Base-by-base conservation (phyloP, 2,113 vertebrate genomes). In the Stigmatopora nigra region DNA sequence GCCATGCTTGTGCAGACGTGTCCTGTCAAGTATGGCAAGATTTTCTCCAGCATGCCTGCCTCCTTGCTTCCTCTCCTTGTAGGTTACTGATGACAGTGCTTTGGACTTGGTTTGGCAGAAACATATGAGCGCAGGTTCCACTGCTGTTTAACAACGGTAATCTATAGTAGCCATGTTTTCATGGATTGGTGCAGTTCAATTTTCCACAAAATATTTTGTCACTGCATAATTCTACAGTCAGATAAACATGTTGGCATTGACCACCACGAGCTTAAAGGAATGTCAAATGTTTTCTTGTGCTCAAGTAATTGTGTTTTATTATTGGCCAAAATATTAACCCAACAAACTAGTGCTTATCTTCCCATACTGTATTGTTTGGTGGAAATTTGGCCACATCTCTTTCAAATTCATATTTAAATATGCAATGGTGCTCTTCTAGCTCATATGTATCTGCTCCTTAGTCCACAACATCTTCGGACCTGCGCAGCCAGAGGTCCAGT, bases 1-100 rank as follows among this genome's bases (percentile, higher is more conserved):
- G 87, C 87, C 89, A 90, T 91, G 89, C 89, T 91, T 91, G 87
- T 85, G 78, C 87, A 82, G 80, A 82, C 69, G 73, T 78, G 63
- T 71, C 80, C 89, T 85, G 78, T 87, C 82, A 90, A 90, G 83
- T 89, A 92, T 90, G 87, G 85, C 86, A 68, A 84, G 79, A 77
- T 82, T 86, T 88, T 79, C 70, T 87, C 78, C 74, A 84, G 87
- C 88, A 87, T 89, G 88, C 83, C 59, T 72, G 84, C 83, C 84
- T 78, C 84, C 78, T 86, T 72, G 79, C 82, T 80, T 86, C 84
- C 69, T 82, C 65, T 85, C 81, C 82, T 73, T 73, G 56, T 85
- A 86, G 85, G 87, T 81, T 75, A 82, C 62, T 70, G 78, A 77
- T 87, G 88, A 78, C 69, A 44, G 73, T 85, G 86, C 85, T 85